Evolutionary conservation across 2,113 vertebrate species (phyloP).

Genomic region (Tautogolabrus adspersus): DNA sequence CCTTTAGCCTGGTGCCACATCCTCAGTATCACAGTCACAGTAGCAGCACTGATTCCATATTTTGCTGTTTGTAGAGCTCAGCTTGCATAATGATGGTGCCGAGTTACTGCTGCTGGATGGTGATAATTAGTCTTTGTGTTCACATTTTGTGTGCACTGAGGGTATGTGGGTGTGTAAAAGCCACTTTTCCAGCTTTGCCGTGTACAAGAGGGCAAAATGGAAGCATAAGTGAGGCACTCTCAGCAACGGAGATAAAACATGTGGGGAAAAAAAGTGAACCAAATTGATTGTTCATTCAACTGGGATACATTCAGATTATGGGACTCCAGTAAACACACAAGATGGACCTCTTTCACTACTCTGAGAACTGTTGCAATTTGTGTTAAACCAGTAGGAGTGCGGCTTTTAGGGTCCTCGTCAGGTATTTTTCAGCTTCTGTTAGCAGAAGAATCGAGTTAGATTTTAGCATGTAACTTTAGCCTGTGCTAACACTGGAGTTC

Average conservation of each 20-base stretch:
- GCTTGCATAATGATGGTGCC: conserved; percentile 48
- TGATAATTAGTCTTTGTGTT: conserved; percentile 71
- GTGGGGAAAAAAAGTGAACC: conserved; percentile 7
- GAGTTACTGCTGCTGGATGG: conserved; percentile 52
- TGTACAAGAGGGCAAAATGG: conserved; percentile 76
- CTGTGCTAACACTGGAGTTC: conserved; percentile 49
- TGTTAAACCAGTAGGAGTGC: conserved; percentile 20
- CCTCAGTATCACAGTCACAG: neutral
- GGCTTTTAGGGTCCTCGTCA: conserved; percentile 2
- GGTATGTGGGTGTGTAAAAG: conserved; percentile 80
- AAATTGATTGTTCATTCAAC: conserved; percentile 34
- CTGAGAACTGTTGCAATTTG: conserved; percentile 32
- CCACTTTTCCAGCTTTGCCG: conserved; percentile 72
- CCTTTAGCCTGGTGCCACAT: neutral
- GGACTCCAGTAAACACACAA: conserved; percentile 58
- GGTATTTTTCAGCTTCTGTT: conserved; percentile 23
- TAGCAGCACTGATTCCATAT: conserved; percentile 27
- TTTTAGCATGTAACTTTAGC: conserved; percentile 45
- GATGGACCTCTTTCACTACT: conserved; percentile 48
- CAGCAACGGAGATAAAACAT: conserved; percentile 66
- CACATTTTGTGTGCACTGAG: conserved; percentile 51
- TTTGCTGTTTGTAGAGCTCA: conserved; percentile 57
- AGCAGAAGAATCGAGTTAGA: conserved; percentile 4
- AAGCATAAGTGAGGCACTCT: conserved; percentile 77
- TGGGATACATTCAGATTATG: conserved; percentile 39